Conservation (phyloP, 2,797 vertebrate species). For the Tachyglossus aculeatus region DNA sequence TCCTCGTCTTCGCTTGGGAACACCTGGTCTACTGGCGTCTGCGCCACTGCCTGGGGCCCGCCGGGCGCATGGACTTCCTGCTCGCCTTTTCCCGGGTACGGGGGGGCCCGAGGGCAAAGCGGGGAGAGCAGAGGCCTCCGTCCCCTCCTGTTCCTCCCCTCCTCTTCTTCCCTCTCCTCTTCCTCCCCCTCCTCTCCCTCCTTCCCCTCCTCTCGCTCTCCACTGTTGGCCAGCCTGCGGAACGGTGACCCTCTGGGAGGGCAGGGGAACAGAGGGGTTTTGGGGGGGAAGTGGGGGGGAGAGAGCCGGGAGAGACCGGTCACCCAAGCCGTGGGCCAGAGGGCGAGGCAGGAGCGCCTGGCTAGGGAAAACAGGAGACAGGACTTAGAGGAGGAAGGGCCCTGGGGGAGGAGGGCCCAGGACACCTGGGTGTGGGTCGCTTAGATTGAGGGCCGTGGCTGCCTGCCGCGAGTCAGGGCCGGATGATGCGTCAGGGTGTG, state of each 20-base stretch:
- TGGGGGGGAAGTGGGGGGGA: constrained; percentile 46
- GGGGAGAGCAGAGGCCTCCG: neutral
- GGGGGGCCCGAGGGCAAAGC: fast-evolving
- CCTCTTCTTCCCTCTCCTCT: constrained; percentile 35
- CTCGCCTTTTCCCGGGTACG: constrained; percentile 91
- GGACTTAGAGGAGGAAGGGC: constrained; percentile 71
- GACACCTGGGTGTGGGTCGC: fast-evolving
- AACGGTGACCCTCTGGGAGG: fast-evolving
- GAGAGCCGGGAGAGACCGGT: neutral
- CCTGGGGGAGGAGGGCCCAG: fast-evolving
- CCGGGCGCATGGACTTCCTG: constrained; percentile 88
- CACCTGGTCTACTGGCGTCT: constrained; percentile 92
- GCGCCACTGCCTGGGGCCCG: constrained; percentile 87
- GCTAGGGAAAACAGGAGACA: constrained; percentile 75
- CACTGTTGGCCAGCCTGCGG: neutral
- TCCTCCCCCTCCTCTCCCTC: constrained; percentile 12
- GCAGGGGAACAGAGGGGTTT: too few relatives aligned
- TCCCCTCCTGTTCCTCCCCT: constrained; percentile 44
- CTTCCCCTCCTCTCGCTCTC: neutral
- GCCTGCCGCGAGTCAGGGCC: too few relatives aligned
- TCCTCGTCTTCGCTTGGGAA: constrained; percentile 85
- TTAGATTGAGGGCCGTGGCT: too few relatives aligned
- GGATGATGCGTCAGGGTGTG: too few relatives aligned
- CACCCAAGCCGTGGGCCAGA: constrained; percentile 33
- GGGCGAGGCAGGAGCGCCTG: constrained; percentile 72